These are phyloP conservation scores for Stylophora pistillata DNA, from an alignment of 64 coral and sea anemone species.

Conservation along the genomic window DNA sequence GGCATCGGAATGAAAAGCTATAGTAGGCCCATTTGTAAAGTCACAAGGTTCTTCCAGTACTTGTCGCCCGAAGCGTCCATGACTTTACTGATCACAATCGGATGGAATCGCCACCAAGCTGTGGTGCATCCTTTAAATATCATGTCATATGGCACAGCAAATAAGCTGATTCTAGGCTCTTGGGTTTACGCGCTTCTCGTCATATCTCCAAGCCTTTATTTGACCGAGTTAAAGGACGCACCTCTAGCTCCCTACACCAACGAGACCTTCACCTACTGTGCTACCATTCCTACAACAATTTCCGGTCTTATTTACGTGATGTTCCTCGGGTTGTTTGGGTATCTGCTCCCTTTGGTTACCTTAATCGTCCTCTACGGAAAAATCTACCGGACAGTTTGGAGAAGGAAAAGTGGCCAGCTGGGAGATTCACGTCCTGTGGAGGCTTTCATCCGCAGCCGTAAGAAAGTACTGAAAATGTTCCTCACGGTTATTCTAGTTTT, in stretches of 20 bases:
- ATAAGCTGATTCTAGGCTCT: slow-evolving; percentile 67
- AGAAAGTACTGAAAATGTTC: slow-evolving; percentile 92
- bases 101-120: slow-evolving; percentile 76
- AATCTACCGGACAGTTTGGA: slow-evolving; percentile 79
- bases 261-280: slow-evolving; percentile 55
- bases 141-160: slow-evolving; percentile 78
- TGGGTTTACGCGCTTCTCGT: slow-evolving; percentile 72
- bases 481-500: slow-evolving; percentile 85
- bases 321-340: slow-evolving; percentile 62
- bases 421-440: slow-evolving; percentile 24
- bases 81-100: slow-evolving; percentile 86
- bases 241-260: slow-evolving; percentile 27
- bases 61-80: slow-evolving; percentile 79
- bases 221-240: slow-evolving; percentile 50
- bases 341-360: slow-evolving; percentile 62
- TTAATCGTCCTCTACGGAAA: slow-evolving; percentile 78
- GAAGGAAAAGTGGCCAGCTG: slow-evolving; percentile 38
- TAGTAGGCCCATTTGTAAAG: slow-evolving; percentile 58
- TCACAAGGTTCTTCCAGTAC: slow-evolving; percentile 83
- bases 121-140: slow-evolving; percentile 74
- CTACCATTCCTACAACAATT: slow-evolving; percentile 66
- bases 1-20: background rate
- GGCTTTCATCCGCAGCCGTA: slow-evolving; percentile 60
- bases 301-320: slow-evolving; percentile 58
- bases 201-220: slow-evolving; percentile 67